Conservation (phyloP, 2,797 vertebrate species). For the Ambastaia sidthimunki region DNA sequence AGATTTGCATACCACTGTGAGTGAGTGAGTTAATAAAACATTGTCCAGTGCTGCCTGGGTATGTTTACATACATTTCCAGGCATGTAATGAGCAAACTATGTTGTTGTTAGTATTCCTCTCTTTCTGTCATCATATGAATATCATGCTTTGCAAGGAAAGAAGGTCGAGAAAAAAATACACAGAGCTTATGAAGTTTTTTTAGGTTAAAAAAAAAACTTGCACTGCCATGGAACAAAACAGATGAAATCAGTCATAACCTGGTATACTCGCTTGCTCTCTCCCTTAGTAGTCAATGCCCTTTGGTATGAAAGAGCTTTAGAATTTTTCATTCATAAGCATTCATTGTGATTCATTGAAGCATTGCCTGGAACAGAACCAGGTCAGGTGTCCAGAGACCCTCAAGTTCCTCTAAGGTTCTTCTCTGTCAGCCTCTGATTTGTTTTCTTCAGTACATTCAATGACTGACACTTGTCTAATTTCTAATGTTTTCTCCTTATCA, state of each 20-base stretch:
- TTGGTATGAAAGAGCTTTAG: conserved; percentile 21
- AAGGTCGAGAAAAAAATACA: background rate
- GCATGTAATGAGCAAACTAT: background rate
- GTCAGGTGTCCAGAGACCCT: conserved; percentile 30
- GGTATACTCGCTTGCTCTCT: background rate
- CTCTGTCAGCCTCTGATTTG: conserved; percentile 27
- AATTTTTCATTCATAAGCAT: conserved; percentile 13
- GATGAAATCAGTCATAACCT: background rate
- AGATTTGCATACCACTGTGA: background rate
- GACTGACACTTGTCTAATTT: background rate
- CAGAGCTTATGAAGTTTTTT: background rate
- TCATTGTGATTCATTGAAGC: conserved; percentile 45
- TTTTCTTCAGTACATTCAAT: conserved; percentile 15
- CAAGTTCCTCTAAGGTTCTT: conserved; percentile 27
- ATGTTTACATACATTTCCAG: background rate
- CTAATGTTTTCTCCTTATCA: background rate
- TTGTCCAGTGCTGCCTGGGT: background rate
- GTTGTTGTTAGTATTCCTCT: background rate
- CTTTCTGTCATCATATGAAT: background rate
- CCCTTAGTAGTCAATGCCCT: background rate
- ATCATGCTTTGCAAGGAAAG: background rate
- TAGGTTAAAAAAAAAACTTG: background rate
- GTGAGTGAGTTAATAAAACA: background rate
- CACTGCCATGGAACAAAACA: background rate
- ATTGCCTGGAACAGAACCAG: conserved; percentile 43